Evolutionary conservation across 2,113 vertebrate species (phyloP).

Genomic region (Campylomormyrus numenius): DNA sequence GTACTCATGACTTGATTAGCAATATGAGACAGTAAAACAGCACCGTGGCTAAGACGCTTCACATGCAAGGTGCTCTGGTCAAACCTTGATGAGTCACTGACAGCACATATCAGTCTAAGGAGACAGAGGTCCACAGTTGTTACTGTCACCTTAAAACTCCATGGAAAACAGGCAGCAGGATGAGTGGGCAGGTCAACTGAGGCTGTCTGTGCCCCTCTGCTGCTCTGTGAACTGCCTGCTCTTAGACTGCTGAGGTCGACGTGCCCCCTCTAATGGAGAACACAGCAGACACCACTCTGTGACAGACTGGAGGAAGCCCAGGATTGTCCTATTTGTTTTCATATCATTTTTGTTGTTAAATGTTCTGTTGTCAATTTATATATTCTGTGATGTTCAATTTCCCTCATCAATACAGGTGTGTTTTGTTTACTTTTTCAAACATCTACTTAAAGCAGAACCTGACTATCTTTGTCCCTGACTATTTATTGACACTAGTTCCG

Average conservation of each 20-base stretch:
- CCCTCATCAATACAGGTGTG: background rate
- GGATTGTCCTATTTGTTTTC: background rate
- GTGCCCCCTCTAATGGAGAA: constrained; percentile 6
- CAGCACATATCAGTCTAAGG: background rate
- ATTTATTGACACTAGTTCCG: background rate
- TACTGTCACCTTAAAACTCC: background rate
- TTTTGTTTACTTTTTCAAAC: background rate
- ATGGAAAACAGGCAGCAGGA: background rate
- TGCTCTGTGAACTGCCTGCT: background rate
- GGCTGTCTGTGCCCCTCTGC: background rate
- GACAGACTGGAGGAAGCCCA: background rate
- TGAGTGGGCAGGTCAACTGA: background rate
- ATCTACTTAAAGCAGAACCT: background rate
- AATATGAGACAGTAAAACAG: background rate
- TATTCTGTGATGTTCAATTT: background rate
- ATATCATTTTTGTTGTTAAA: background rate
- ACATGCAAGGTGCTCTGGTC: background rate
- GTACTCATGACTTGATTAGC: background rate
- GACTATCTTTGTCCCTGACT: background rate
- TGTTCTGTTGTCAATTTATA: background rate
- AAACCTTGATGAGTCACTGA: background rate
- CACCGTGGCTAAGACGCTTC: background rate
- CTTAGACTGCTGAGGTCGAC: background rate
- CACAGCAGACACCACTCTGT: background rate
- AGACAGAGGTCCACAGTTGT: background rate